Evolutionary conservation across 2,113 vertebrate genomes (phyloP).

Genomic region (Girardinichthys multiradiatus): DNA sequence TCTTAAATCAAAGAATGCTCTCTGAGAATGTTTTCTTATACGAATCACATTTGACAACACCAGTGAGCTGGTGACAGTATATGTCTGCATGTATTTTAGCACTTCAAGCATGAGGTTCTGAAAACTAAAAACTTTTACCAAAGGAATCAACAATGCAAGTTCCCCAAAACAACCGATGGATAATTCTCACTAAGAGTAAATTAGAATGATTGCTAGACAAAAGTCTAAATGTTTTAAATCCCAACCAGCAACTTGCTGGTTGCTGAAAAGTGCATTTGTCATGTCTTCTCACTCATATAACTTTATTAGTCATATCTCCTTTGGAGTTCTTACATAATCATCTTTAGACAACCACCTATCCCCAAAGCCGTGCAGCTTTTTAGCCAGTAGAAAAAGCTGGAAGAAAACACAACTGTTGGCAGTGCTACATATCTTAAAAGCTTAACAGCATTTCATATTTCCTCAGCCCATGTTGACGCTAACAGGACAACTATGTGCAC

Average conservation of each 20-base stretch:
- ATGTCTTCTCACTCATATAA: conserved; percentile 42
- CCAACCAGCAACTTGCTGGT: conserved; percentile 12
- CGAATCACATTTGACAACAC: conserved; percentile 3
- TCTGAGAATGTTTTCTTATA: conserved; percentile 17
- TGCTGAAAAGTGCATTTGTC: conserved; percentile 37
- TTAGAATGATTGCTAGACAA: conserved; percentile 22
- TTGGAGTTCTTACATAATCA: conserved; percentile 49
- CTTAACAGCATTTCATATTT: too few species aligned
- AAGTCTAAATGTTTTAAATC: conserved; percentile 16
- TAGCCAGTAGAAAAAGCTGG: conserved; percentile 28
- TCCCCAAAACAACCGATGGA: neutral
- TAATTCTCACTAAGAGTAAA: conserved; percentile 36
- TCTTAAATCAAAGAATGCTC: conserved; percentile 6
- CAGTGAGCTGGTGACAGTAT: conserved; percentile 25
- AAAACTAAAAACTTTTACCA: conserved; percentile 28
- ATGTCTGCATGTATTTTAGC: conserved; percentile 23
- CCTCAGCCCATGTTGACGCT: too few species aligned
- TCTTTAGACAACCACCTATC: conserved; percentile 27
- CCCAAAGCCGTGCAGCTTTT: conserved; percentile 16
- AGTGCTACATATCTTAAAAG: too few species aligned
- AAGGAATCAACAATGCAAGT: conserved; percentile 1
- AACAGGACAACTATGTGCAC: too few species aligned
- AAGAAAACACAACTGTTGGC: neutral
- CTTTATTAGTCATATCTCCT: conserved; percentile 48
- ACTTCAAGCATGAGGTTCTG: conserved; percentile 21